Base-by-base conservation (phyloP, 2,113 vertebrate species). In the Mobula birostris region DNA sequence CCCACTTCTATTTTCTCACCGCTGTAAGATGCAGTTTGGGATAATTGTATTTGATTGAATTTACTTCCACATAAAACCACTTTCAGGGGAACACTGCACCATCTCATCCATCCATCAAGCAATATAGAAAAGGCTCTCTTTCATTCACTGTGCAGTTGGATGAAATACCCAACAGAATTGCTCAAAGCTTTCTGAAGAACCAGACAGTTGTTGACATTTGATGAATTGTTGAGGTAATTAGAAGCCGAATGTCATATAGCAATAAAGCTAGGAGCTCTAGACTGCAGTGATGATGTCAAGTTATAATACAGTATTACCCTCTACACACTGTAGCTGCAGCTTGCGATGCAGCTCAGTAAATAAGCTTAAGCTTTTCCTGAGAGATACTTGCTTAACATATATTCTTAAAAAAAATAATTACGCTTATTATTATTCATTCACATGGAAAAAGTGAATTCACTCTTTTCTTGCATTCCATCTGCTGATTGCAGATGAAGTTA, bases 391-490 rank as follows among this genome's bases (percentile, higher is more conserved):
- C 74, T 76, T 56, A 72, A 92, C 91, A 48, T 74, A 19, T 9
- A 29, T 40, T 90, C 68, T 76, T 93, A 6, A 74, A 93, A 93
- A 74, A 82, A 80, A 93, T 76, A 80, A 93, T 76, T 93, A 56
- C 24, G 70, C 91, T 74, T 93, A 27, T 93, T 93, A 27, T 93
- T 74, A 93, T 74, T 40, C 14, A 40, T 27, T 93, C 32, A 56
- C 36, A 29, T 40, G 4, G 36, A 36, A 56, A 93, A 76, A 40
- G 40, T 27, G 91, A 72, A 12, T 21, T 70, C 74, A 40, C 32
- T 56, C 70, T 74, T 76, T 40, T n/a, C 32, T 29, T 24, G 48
- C 29, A 90, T 2, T n/a, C 61, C 29, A 90, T 15, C 61, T 90
- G 85, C 61, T 90, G 61, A 66, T 32, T 66, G 14, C 85, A 90